Evolutionary conservation across 2,888 invertebrate species (phyloP).

Genomic region (Callosobruchus maculatus): DNA sequence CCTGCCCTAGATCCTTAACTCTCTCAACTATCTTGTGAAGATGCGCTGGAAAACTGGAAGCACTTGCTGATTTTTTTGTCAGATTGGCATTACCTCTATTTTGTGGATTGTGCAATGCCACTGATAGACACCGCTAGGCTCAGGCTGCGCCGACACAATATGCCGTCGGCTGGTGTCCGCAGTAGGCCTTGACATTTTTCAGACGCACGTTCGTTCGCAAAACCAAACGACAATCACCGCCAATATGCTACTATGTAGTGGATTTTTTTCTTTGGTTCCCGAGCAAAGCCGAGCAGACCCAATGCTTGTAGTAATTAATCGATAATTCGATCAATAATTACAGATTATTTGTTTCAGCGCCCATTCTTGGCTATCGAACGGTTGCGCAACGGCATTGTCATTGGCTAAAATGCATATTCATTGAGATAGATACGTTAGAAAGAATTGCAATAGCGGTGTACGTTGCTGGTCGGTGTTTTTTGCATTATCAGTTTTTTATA

Average conservation of each 20-base stretch:
- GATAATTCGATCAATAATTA: background rate
- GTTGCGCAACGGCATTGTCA: background rate
- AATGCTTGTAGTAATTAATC: background rate
- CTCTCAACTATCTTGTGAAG: too few species aligned
- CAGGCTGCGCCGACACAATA: background rate
- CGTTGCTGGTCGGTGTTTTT: background rate
- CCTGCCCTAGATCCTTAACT: too few species aligned
- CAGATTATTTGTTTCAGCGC: background rate
- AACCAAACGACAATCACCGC: constrained; percentile 39
- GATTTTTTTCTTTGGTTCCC: background rate
- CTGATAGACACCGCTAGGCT: background rate
- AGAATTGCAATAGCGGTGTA: background rate
- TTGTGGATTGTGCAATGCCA: background rate
- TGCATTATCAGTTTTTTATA: background rate
- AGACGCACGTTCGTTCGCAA: constrained; percentile 30
- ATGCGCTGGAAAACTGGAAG: too few species aligned
- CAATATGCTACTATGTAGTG: background rate
- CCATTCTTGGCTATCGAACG: background rate
- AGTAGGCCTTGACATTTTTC: constrained; percentile 43
- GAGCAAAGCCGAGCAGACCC: background rate
- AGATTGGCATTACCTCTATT: background rate
- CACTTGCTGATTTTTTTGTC: too few species aligned
- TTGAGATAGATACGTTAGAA: background rate
- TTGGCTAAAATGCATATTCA: background rate
- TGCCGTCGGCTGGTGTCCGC: constrained; percentile 23